Conservation (phyloP, 2,888 invertebrate species). For the Cosmia pyralina region DNA sequence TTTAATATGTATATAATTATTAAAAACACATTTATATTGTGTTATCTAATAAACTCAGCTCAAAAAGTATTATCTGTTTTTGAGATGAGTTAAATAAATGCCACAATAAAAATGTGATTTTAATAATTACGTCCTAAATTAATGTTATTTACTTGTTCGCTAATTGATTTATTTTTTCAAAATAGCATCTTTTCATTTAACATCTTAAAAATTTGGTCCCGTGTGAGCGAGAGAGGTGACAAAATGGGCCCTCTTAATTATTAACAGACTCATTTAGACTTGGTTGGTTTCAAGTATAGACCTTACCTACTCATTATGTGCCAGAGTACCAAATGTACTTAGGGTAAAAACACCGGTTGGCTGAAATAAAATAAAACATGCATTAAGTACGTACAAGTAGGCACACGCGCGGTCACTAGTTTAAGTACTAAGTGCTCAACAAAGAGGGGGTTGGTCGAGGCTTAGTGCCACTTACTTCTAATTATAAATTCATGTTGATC, state of each 20-base stretch:
- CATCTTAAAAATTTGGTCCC: no score
- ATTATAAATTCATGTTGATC: conserved; percentile 68
- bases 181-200: no score
- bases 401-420: conserved; percentile 61
- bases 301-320: neutral
- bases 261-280: neutral
- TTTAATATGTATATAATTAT: no score
- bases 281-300: neutral
- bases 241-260: neutral
- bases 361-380: conserved; percentile 52
- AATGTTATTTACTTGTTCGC: no score
- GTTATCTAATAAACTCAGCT: no score
- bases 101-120: no score
- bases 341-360: neutral
- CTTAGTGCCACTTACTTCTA: conserved; percentile 67
- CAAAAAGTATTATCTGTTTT: no score
- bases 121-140: no score
- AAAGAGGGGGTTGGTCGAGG: conserved; percentile 56
- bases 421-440: conserved; percentile 62
- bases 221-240: no score
- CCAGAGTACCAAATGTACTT: neutral
- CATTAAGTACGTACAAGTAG: conserved; percentile 44
- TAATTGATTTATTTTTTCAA: no score
- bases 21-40: no score
- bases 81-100: no score